phyloP scores from a whole-genome alignment of 1,140 invertebrate genomes.

The Drosophila nasuta region DNA sequence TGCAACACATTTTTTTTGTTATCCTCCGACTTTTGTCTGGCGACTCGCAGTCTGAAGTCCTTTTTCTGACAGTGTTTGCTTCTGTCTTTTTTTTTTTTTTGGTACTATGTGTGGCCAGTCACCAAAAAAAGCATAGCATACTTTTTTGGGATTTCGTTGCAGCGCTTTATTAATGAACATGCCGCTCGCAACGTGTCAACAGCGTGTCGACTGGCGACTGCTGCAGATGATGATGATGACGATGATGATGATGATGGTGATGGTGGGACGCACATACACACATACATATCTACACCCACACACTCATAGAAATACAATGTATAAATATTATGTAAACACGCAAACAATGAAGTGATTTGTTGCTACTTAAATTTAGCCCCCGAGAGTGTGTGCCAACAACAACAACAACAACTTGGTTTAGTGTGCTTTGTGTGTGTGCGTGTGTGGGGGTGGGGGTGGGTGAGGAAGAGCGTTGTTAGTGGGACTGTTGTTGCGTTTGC shows the following conservation, averaged over 20 bases:
- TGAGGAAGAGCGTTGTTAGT: background rate
- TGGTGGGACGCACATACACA: background rate
- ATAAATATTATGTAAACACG: constrained; percentile 83
- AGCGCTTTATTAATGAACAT: constrained; percentile 77
- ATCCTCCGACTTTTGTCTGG: constrained; percentile 36
- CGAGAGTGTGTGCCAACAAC: constrained; percentile 49
- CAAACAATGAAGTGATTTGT: constrained; percentile 83
- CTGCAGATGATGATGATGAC: background rate
- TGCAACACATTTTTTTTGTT: constrained; percentile 8
- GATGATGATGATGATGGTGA: background rate
- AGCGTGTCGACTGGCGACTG: constrained; percentile 34
- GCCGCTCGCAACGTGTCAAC: constrained; percentile 53
- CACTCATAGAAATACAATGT: constrained; percentile 61
- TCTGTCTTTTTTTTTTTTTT: too few relatives aligned
- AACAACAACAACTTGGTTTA: constrained; percentile 26
- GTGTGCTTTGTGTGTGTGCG: background rate
- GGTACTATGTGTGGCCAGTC: constrained; percentile 16
- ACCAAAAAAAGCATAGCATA: constrained; percentile 31
- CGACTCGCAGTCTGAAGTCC: constrained; percentile 71
- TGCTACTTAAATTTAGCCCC: constrained; percentile 81
- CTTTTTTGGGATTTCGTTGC: constrained; percentile 46
- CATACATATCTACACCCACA: background rate
- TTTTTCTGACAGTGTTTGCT: constrained; percentile 51
- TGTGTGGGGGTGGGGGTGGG: background rate
- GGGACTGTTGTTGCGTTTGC: constrained; percentile 19